Base-by-base conservation (phyloP, 2,113 vertebrate genomes). In the Caranx melampygus region DNA sequence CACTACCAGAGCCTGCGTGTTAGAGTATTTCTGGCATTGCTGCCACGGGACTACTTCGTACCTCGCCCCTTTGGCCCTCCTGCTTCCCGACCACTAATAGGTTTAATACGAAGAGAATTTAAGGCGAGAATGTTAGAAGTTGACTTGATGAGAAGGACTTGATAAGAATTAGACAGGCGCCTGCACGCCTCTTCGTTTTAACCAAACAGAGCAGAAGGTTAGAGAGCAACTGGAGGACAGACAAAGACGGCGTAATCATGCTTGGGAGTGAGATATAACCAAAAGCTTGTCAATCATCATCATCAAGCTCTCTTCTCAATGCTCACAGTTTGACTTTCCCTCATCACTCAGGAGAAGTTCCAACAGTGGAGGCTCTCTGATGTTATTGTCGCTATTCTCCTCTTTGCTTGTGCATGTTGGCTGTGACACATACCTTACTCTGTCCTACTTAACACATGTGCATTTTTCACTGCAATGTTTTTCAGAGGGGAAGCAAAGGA, bases 211-310 rank as follows among this genome's bases (percentile, higher is more conserved):
- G 89, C 87, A 86, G 87, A 92, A 91, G 90, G 93, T 93, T 92
- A 90, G 86, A 54, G 82, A 91, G 90, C 78, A 83, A 73, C 84
- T 86, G 84, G 84, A 87, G 90, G 81, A 89, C 42, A 80, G 85
- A 91, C 76, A 84, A 90, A 90, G 78, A 84, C 59, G 72, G 77
- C 16, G 49, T 92, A 92, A 92, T 91, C 86, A 54, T 67, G 88
- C 65, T 91, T 91, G 82, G 91, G 92, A 90, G 91, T 66, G 78
- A 78, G 88, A 86, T 73, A 72, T 76, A 91, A 87, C 88, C 87
- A 77, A 65, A 65, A 66, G 82, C 91, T 81, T 90, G 91, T 93
- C 93, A 93, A 92, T 94, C 92, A 93, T 81, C 92, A 93, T 81
- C 86, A 92, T 91, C 88, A 92, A 81, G 83, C 47, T 34, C 49